Evolutionary conservation across 2,888 invertebrate genomes (phyloP).

Genomic region (Limnephilus lunatus): DNA sequence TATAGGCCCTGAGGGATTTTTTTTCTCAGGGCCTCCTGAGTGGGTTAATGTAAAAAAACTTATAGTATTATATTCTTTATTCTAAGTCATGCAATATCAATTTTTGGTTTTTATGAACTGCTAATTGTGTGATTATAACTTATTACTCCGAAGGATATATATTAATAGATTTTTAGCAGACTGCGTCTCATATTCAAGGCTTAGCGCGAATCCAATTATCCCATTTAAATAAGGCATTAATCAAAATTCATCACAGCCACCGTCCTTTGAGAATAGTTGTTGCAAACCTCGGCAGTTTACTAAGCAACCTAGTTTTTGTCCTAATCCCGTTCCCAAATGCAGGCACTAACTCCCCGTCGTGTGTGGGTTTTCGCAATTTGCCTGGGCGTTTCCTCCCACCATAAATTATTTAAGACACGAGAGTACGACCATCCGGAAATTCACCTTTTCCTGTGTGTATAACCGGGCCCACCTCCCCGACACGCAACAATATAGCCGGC

Average conservation of each 20-base stretch:
- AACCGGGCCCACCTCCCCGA: conserved; percentile 42
- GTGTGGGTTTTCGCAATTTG: conserved; percentile 55
- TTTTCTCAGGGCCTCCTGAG: too few relatives aligned
- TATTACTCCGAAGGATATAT: not conserved
- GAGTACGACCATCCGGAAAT: conserved; percentile 59
- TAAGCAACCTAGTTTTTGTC: conserved; percentile 6
- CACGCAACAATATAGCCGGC: conserved; percentile 59
- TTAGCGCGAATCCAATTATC: not conserved
- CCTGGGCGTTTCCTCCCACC: conserved; percentile 60
- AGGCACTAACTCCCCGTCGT: conserved; percentile 21
- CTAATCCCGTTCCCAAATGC: conserved; percentile 29
- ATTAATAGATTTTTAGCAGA: not conserved
- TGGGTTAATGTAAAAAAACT: too few relatives aligned
- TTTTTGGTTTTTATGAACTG: too few relatives aligned
- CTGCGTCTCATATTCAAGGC: not conserved
- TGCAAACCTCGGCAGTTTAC: not conserved
- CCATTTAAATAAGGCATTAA: not conserved
- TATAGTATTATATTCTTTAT: too few relatives aligned
- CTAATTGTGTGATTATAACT: not conserved
- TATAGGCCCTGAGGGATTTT: too few relatives aligned
- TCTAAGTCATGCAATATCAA: too few relatives aligned
- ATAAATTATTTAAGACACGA: conserved; percentile 63
- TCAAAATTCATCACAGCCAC: not conserved
- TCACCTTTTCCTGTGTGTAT: conserved; percentile 63
- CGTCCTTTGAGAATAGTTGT: not conserved